Percentiles rank a stretch among this genome's conserved stretches.
phyloP scores from a whole-genome alignment of 2,113 vertebrate species.

The Craseonycteris thonglongyai region DNA sequence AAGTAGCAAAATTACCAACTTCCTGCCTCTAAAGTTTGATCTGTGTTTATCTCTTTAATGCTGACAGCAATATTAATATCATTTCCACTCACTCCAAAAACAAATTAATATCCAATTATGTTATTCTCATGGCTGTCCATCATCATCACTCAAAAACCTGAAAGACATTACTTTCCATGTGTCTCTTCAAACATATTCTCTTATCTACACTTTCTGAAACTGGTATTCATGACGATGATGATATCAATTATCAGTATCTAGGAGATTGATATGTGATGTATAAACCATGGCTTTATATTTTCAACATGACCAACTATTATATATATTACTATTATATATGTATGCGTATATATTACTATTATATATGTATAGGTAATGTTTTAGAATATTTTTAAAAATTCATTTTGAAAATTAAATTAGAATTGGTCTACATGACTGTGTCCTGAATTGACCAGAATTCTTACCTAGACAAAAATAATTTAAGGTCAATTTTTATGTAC shows the following conservation, averaged over 20 bases:
- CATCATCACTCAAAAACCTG: neutral
- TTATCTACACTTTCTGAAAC: neutral
- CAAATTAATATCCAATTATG: neutral
- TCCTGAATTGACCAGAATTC: neutral
- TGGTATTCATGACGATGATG: neutral
- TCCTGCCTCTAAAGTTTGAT: neutral
- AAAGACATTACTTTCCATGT: neutral
- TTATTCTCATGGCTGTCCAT: neutral
- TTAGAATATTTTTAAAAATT: neutral
- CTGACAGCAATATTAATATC: neutral
- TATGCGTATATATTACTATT: too few relatives aligned
- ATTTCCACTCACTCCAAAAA: conserved; percentile 5
- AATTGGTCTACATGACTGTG: neutral
- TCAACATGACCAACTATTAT: too few relatives aligned
- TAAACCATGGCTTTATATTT: neutral
- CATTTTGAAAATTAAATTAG: neutral
- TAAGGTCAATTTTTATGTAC: neutral
- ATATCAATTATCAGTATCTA: neutral
- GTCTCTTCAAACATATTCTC: neutral
- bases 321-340: too few relatives aligned
- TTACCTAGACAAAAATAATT: neutral
- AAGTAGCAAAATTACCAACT: neutral
- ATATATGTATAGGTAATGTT: neutral
- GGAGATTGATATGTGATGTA: neutral
- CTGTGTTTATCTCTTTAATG: neutral